Base-by-base conservation (phyloP, 2,113 vertebrate genomes). In the Sceloporus tristichus region DNA sequence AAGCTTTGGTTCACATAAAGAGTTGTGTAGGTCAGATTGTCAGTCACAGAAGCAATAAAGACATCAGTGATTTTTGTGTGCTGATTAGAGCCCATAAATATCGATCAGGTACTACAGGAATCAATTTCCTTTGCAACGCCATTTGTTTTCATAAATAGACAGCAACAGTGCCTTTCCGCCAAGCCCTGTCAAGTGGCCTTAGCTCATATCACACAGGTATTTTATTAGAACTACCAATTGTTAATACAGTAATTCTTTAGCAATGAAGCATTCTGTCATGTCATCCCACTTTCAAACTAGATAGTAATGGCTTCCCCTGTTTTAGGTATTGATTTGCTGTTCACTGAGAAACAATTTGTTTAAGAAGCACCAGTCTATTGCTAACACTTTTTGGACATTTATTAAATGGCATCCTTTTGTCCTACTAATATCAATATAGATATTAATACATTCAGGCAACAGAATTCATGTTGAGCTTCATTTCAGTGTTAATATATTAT, bases 71-170 rank as follows among this genome's bases (percentile, higher is more conserved):
- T 93, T 77, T 95, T 85, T 92, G 4, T 79, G 81, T 93, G 65
- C 59, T 16, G 1, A 94, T 95, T 95, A 92, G 94, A 91, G 48
- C 77, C 10, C 82, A 83, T 81, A 65, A 92, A 65, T 56, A 92
- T 83, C 90, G 68, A 91, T 87, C 87, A 88, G 88, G 54, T 89
- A 21, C 70, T 34, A 48, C 75, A 75, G 93, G 18, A 95, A 92
- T 94, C 87, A 91, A 82, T 90, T 95, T 94, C 80, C 91, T 90
- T 93, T 94, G 92, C 80, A 91, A 74, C 70, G 59, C 34, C 92
- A 91, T 88, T 95, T 86, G 48, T 89, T 85, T 91, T 92, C 86
- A 90, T 91, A 87, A 92, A 91, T 21, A 87, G 84, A 85, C 23
- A 79, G 6, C 87, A 90, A 68, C n/a, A 86, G 7, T 34, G 78